Evolutionary conservation across 1,140 invertebrate genomes (phyloP).

Genomic region (Notospermus geniculatus): DNA sequence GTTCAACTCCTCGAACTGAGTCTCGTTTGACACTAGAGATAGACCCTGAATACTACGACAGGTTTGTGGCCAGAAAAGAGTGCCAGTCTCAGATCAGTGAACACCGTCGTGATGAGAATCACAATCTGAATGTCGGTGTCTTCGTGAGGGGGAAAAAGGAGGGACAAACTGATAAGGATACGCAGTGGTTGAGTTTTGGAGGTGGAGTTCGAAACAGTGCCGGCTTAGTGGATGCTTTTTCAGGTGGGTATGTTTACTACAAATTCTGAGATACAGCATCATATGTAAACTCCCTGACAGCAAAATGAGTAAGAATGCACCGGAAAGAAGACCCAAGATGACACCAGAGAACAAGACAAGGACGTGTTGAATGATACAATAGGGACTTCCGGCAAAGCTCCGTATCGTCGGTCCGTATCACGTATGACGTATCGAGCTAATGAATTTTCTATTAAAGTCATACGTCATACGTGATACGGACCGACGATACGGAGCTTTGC

Average conservation of each 20-base stretch:
- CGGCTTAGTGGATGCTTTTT: conserved; percentile 47
- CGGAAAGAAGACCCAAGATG: too few relatives aligned
- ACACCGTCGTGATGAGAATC: conserved; percentile 37
- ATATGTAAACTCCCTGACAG: too few relatives aligned
- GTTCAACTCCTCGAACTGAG: conserved; percentile 13
- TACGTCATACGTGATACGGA: too few relatives aligned
- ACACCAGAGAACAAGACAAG: too few relatives aligned
- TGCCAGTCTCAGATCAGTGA: conserved; percentile 38
- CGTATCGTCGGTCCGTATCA: too few relatives aligned
- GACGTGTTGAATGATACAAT: too few relatives aligned
- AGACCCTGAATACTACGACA: conserved; percentile 33
- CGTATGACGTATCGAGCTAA: too few relatives aligned
- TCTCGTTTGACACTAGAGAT: conserved; percentile 20
- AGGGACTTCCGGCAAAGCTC: too few relatives aligned
- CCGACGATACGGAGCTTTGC: too few relatives aligned
- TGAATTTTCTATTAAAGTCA: too few relatives aligned
- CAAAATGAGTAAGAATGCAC: too few relatives aligned
- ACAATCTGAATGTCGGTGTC: conserved; percentile 34
- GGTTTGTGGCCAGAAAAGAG: conserved; percentile 26
- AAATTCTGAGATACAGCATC: not conserved
- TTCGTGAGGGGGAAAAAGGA: conserved; percentile 41
- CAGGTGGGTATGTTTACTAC: conserved; percentile 30
- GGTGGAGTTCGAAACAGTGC: conserved; percentile 28
- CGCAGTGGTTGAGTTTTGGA: conserved; percentile 46
- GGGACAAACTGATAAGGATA: conserved; percentile 29